These are phyloP conservation scores for Dinocampus coccinellae DNA, from an alignment of 2,888 invertebrate genomes.

Conservation along the genomic window DNA sequence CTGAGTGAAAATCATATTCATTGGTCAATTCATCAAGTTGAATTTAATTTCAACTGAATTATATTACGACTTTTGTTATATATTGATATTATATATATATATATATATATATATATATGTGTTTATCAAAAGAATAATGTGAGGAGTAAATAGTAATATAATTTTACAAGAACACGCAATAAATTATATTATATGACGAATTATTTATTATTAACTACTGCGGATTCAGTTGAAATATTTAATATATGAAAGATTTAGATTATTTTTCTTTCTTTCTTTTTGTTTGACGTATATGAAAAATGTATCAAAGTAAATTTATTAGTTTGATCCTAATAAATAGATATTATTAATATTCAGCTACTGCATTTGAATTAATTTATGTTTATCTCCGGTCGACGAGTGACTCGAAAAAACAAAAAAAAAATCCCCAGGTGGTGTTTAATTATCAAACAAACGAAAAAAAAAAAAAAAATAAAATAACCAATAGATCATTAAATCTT, in stretches of 20 bases:
- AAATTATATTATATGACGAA: no score
- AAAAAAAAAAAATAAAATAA: no score
- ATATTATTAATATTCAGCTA: conserved; percentile 38
- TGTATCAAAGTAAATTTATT: no score
- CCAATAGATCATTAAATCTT: no score
- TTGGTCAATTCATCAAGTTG: conserved; percentile 51
- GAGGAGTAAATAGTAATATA: conserved; percentile 27
- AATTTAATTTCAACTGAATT: conserved; percentile 47
- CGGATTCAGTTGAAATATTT: no score
- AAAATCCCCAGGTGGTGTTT: no score
- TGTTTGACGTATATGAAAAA: no score
- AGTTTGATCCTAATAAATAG: conserved; percentile 35
- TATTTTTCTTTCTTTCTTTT: conserved; percentile 20
- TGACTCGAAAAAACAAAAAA: no score
- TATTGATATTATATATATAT: background rate
- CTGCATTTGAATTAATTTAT: background rate
- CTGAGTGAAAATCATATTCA: conserved; percentile 51
- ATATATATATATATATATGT: background rate
- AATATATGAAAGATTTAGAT: conserved; percentile 33
- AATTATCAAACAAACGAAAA: no score
- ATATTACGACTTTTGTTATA: conserved; percentile 27
- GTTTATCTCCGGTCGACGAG: background rate
- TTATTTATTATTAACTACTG: no score
- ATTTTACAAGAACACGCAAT: conserved; percentile 44
- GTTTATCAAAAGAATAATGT: background rate